Percentiles rank a stretch among this genome's conserved stretches.
Evolutionary conservation across 2,797 vertebrate species (phyloP).

Genomic region (Pogoniulus pusillus): DNA sequence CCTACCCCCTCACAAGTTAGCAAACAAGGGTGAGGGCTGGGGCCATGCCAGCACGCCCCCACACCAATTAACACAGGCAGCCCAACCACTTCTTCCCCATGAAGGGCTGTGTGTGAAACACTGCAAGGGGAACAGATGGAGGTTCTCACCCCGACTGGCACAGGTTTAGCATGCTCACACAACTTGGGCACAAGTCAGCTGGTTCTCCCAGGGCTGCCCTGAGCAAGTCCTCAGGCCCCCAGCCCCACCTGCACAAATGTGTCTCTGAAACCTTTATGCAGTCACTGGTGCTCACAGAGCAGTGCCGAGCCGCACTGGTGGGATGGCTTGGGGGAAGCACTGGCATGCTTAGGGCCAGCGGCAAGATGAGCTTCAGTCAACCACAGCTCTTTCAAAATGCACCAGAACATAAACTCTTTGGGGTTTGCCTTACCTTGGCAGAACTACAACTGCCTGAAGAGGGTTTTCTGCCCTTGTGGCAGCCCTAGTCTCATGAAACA

Average conservation of each 20-base stretch:
- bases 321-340: not conserved
- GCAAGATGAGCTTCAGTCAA: not conserved
- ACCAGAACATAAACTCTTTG: not conserved
- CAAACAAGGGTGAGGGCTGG: not conserved
- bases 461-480: accelerated
- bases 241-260: accelerated
- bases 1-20: not conserved
- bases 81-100: accelerated
- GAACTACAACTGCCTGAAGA: not conserved
- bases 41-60: not conserved
- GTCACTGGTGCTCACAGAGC: not conserved
- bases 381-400: not conserved
- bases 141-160: accelerated
- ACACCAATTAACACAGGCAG: accelerated
- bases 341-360: accelerated
- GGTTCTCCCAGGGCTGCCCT: not conserved
- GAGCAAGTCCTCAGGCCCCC: not conserved
- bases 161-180: not conserved
- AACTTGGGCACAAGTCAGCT: not conserved
- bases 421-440: not conserved
- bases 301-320: accelerated
- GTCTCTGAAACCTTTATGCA: accelerated
- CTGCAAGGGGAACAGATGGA: accelerated
- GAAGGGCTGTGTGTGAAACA: not conserved
- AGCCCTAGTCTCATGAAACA: accelerated